These are phyloP conservation scores for Noctua janthina DNA, from an alignment of 2,888 invertebrate species.

Conservation along the genomic window DNA sequence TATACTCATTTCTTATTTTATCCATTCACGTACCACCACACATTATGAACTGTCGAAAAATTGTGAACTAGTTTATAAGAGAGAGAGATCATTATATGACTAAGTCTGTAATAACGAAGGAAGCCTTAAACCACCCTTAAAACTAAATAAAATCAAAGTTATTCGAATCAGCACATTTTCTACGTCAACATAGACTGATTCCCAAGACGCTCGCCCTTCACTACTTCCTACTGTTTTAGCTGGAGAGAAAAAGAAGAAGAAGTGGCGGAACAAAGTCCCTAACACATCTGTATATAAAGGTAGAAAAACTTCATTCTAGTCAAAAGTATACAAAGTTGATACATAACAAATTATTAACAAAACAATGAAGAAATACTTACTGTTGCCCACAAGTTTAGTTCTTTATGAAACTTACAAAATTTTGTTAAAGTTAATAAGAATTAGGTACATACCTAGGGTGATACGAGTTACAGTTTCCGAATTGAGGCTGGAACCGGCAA, in stretches of 20 bases:
- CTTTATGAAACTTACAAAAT: neutral
- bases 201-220: neutral
- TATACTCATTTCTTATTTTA: too few species aligned
- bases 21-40: too few species aligned
- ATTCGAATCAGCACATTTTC: neutral
- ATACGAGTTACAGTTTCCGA: conserved; percentile 78
- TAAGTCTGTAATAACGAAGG: neutral
- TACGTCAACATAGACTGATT: neutral
- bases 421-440: neutral
- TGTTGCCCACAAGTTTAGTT: neutral
- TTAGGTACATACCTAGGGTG: conserved; percentile 67
- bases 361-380: neutral
- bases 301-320: neutral
- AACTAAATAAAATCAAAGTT: neutral
- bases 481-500: conserved; percentile 81
- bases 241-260: neutral
- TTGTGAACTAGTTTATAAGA: neutral
- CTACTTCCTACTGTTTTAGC: neutral
- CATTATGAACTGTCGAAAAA: neutral
- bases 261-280: neutral
- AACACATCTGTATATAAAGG: neutral
- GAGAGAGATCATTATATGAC: neutral
- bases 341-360: neutral
- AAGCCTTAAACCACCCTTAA: neutral
- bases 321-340: neutral